These are phyloP conservation scores for Baryphthengus martii DNA, from an alignment of 2,113 vertebrate species.

Conservation along the genomic window DNA sequence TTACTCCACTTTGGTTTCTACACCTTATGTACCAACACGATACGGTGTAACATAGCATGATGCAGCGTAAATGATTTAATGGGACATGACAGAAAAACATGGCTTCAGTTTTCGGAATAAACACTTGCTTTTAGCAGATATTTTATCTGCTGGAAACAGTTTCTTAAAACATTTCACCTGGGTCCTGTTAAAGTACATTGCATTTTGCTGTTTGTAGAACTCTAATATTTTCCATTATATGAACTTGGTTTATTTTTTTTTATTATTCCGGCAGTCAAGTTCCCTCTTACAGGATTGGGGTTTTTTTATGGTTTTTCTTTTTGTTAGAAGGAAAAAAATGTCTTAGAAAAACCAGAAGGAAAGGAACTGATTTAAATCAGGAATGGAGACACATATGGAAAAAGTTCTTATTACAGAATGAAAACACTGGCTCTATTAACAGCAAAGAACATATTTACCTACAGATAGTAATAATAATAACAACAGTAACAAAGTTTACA, in stretches of 20 bases:
- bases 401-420: not conserved
- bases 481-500: not conserved
- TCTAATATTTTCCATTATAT: not conserved
- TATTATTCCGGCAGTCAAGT: not conserved
- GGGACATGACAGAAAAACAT: not conserved
- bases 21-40: not conserved
- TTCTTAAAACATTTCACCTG: not conserved
- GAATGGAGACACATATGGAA: not conserved
- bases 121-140: conserved; percentile 16
- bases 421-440: not conserved
- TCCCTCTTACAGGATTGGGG: rapidly evolving
- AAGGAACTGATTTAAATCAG: not conserved
- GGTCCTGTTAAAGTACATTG: not conserved
- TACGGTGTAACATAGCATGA: not conserved
- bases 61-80: not conserved
- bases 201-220: not conserved
- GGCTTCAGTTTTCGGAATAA: not conserved
- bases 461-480: not conserved
- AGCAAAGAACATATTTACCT: not conserved
- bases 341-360: not conserved
- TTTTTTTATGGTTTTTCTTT: not conserved
- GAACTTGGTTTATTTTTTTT: not conserved
- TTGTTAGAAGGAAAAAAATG: not conserved
- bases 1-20: not conserved
- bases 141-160: not conserved